These are phyloP conservation scores for Holothuria leucospilota DNA, from an alignment of 53 echinoderm and acorn worm species.

Conservation along the genomic window DNA sequence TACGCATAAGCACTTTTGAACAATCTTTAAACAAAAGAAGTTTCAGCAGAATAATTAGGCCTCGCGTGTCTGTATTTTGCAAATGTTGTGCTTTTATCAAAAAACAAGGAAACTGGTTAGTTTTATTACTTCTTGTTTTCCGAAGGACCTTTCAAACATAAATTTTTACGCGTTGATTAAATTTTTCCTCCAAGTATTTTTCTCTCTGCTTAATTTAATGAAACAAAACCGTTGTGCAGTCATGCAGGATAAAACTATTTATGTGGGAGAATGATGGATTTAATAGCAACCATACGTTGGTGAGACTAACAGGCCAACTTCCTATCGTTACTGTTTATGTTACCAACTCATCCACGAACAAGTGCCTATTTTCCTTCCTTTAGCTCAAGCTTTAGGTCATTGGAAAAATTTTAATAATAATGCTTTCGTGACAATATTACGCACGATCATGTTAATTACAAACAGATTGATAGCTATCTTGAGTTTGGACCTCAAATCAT, in stretches of 20 bases:
- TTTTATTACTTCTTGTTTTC: slow-evolving; percentile 28
- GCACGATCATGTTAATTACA: slow-evolving; percentile 9
- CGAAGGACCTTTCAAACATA: slow-evolving; percentile 14
- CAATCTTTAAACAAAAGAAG: too few species aligned
- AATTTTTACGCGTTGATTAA: too few species aligned
- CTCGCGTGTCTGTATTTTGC: slow-evolving; percentile 22
- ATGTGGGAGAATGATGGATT: too few species aligned
- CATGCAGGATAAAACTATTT: too few species aligned
- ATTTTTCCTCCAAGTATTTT: too few species aligned
- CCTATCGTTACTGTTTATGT: background rate
- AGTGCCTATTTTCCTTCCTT: slow-evolving; percentile 11
- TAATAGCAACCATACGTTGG: too few species aligned
- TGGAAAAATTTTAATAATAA: background rate
- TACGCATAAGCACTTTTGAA: too few species aligned
- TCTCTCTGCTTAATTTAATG: too few species aligned
- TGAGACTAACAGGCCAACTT: too few species aligned
- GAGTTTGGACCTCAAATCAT: too few species aligned
- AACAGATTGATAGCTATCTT: slow-evolving; percentile 14
- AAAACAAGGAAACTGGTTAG: background rate
- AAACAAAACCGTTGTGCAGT: too few species aligned
- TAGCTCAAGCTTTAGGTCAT: slow-evolving; percentile 3
- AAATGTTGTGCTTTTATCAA: slow-evolving; percentile 21
- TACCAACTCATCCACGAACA: background rate
- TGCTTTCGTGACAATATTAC: slow-evolving; percentile 20
- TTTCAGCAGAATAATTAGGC: slow-evolving; percentile 12